Evolutionary conservation across 2,113 vertebrate species (phyloP).

Genomic region (Phrynosoma blainvillii): DNA sequence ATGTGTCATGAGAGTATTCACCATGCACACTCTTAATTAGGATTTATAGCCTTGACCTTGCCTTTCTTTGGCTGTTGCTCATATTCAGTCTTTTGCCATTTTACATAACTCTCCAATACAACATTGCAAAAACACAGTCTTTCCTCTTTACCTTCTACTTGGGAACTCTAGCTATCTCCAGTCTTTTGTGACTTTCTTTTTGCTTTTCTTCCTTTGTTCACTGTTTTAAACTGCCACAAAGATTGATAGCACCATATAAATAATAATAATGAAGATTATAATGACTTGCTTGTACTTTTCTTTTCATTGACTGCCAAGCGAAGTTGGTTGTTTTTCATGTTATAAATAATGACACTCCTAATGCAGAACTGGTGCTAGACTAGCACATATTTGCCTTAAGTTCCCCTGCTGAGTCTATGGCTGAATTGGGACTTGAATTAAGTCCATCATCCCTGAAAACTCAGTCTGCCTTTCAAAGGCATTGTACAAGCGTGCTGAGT

Average conservation of each 20-base stretch:
- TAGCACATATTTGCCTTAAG: neutral
- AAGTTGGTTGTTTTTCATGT: neutral
- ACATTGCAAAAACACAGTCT: neutral
- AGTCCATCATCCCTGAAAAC: neutral
- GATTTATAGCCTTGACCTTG: neutral
- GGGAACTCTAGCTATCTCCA: too few relatives aligned
- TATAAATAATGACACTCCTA: neutral
- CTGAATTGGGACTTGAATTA: neutral
- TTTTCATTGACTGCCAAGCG: too few relatives aligned
- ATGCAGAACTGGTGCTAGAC: too few relatives aligned
- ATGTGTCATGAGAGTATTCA: too few relatives aligned
- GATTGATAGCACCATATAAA: neutral
- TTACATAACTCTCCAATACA: neutral
- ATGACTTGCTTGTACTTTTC: neutral
- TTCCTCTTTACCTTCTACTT: neutral
- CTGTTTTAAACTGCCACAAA: neutral
- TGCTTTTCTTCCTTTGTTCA: neutral
- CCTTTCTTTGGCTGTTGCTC: neutral
- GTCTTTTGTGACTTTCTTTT: too few relatives aligned
- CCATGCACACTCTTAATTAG: neutral
- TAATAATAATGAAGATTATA: neutral
- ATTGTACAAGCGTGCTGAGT: neutral
- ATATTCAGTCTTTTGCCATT: neutral
- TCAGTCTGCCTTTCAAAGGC: slow-evolving; percentile 7
- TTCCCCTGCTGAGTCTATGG: neutral